Conservation (phyloP, 2,888 invertebrate genomes). For the Carpatolechia fugitivella region DNA sequence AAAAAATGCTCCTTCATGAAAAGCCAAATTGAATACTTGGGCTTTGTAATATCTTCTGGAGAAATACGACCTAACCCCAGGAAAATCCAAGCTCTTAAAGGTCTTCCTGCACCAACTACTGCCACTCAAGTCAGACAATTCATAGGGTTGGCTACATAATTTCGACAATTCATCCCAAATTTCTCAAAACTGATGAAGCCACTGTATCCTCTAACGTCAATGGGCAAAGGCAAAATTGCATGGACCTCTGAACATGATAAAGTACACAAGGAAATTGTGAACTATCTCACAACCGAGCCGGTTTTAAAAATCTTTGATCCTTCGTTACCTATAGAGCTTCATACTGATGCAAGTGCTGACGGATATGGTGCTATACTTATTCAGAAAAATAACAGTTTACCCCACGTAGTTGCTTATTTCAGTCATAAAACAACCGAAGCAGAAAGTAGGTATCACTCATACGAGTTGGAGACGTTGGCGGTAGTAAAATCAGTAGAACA, state of each 20-base stretch:
- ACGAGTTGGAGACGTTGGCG: slow-evolving; percentile 25
- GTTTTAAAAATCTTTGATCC: slow-evolving; percentile 6
- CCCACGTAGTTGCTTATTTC: too few relatives aligned
- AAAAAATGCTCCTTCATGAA: too few relatives aligned
- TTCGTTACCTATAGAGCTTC: neutral
- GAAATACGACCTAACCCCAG: neutral
- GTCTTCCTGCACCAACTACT: neutral
- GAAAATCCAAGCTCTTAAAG: neutral
- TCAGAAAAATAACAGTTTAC: neutral
- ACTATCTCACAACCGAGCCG: neutral
- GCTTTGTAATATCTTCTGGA: neutral
- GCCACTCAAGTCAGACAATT: too few relatives aligned
- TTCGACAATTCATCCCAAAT: slow-evolving; percentile 2
- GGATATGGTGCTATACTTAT: slow-evolving; percentile 5
- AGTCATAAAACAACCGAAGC: slow-evolving; percentile 9
- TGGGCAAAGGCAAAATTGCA: neutral
- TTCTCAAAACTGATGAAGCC: neutral
- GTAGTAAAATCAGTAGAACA: slow-evolving; percentile 19
- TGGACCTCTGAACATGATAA: neutral
- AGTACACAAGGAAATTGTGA: neutral
- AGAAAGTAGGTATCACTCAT: slow-evolving; percentile 24
- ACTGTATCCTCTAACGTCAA: too few relatives aligned
- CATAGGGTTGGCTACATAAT: slow-evolving; percentile 1
- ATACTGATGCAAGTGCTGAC: neutral
- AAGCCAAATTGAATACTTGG: neutral